Evolutionary conservation across 2,888 invertebrate genomes (phyloP).

Genomic region (Hemistola chrysoprasaria): DNA sequence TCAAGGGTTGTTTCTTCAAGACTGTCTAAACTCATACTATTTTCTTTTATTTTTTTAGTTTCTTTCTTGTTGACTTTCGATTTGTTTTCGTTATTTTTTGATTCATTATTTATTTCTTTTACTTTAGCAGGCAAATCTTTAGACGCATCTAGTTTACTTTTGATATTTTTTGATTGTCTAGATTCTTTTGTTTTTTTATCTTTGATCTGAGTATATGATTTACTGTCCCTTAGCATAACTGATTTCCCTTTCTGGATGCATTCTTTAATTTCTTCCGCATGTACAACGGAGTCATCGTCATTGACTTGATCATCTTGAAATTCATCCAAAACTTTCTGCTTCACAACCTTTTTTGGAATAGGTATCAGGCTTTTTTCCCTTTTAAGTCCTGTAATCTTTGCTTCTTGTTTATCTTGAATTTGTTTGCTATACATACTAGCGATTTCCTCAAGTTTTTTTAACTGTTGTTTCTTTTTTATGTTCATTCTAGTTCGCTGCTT

Average conservation of each 20-base stretch:
- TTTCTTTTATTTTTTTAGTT: constrained; percentile 49
- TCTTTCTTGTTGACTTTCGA: constrained; percentile 26
- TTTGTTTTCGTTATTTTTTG: constrained; percentile 24
- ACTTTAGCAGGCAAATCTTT: constrained; percentile 10
- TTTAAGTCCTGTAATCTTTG: constrained; percentile 29
- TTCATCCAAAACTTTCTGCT: constrained; percentile 27
- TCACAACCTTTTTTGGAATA: constrained; percentile 40
- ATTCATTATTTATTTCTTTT: constrained; percentile 23
- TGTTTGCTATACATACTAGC: constrained; percentile 61
- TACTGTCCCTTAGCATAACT: not conserved
- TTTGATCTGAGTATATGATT: not conserved
- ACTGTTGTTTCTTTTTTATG: constrained; percentile 57
- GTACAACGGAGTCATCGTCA: not conserved
- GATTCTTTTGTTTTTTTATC: constrained; percentile 16
- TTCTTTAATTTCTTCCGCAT: constrained; percentile 10
- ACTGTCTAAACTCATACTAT: constrained; percentile 68
- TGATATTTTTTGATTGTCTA: constrained; percentile 21
- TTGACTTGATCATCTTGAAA: constrained; percentile 13
- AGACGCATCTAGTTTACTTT: constrained; percentile 27
- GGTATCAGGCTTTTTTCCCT: constrained; percentile 61
- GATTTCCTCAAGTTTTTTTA: constrained; percentile 68
- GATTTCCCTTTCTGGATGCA: constrained; percentile 1
- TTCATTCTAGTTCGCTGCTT: constrained; percentile 49
- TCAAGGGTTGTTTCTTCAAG: constrained; percentile 48
- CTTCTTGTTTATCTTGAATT: constrained; percentile 38